Evolutionary conservation across 1,140 invertebrate genomes (phyloP), one percentile per base, ranked within the genome.

Genomic region (Drosophila persimilis): DNA sequence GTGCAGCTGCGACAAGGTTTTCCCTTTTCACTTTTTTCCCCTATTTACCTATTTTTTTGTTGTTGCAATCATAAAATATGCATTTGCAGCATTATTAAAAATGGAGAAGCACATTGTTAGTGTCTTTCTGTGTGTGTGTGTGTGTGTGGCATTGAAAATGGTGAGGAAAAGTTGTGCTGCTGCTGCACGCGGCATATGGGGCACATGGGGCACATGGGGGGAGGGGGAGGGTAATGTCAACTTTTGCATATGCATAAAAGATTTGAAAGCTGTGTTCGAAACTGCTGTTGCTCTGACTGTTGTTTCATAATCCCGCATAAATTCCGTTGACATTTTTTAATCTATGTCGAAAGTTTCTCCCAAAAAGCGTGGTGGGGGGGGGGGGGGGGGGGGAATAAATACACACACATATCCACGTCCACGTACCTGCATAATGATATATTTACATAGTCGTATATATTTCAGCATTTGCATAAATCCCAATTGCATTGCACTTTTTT

Each of bases 321-420:
- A 86, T 86, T 85, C 44, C 70, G 74, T 48, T 86, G 81, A 81
- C 81, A 78, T 86, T 86, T 85, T 86, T 86, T 88, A 86, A 86
- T 86, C 81, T 86, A 81, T 75, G 81, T 71, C 71, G 69, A 88
- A 86, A 86, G 73, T 81, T 88, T 81, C 48, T 47, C 56, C 59
- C 63, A 20, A 20, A 56, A 11, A 45, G 26, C 17, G n/a, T n/a
- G n/a, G n/a, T n/a, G 15, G 15, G 15, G 15, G 15, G 15, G 15
- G 15, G 15, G 15, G 15, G 15, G 15, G 15, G 17, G 35, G 22
- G 17, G 7, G 56, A n/a, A 43, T 8, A 24, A 8, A 54, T 6
- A 59, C 3, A 35, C n/a, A 69, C 13, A 48, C 13, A 29, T 22
- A 3, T 4, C 24, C 22, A 3, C 24, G 1, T 20, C 39, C 35